Conservation (phyloP, 2,113 vertebrate genomes). For the Triplophysa tibetana region DNA sequence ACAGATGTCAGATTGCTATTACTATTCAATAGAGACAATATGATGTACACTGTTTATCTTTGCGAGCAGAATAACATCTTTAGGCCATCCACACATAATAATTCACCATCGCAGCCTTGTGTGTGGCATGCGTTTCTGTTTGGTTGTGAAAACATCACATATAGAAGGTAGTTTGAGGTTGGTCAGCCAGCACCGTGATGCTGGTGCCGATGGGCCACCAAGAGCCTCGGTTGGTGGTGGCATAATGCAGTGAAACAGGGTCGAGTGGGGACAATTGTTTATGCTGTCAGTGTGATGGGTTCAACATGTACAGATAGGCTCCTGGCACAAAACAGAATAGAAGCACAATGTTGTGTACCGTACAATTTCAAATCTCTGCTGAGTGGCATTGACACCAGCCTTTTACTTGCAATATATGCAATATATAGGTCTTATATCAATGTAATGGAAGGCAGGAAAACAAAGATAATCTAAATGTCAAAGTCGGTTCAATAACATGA, state of each 20-base stretch:
- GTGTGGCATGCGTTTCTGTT: background rate
- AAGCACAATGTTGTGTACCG: slow-evolving; percentile 4
- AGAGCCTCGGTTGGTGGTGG: background rate
- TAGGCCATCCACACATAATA: slow-evolving; percentile 28
- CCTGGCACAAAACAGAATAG: slow-evolving; percentile 3
- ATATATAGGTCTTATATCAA: too few relatives aligned
- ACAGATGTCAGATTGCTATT: too few relatives aligned
- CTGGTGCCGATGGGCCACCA: slow-evolving; percentile 3
- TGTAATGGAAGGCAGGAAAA: too few relatives aligned
- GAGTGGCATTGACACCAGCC: too few relatives aligned
- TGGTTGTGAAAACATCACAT: background rate
- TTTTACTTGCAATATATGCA: too few relatives aligned
- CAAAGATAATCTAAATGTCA: too few relatives aligned
- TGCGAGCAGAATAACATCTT: slow-evolving; percentile 13
- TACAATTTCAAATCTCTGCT: slow-evolving; percentile 8
- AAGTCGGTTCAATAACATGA: too few relatives aligned
- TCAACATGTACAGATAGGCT: slow-evolving; percentile 31
- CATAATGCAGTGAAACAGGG: slow-evolving; percentile 16
- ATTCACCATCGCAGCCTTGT: background rate
- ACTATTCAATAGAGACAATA: slow-evolving; percentile 25
- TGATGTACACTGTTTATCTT: background rate
- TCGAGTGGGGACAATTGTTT: slow-evolving; percentile 37
- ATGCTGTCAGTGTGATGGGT: slow-evolving; percentile 13
- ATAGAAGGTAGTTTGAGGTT: background rate
- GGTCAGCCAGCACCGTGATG: slow-evolving; percentile 1